A percentile compares a stretch with the other conserved stretches of the same genome.
Evolutionary conservation across 2,888 invertebrate genomes (phyloP).

Genomic region (Parochlus steinenii): DNA sequence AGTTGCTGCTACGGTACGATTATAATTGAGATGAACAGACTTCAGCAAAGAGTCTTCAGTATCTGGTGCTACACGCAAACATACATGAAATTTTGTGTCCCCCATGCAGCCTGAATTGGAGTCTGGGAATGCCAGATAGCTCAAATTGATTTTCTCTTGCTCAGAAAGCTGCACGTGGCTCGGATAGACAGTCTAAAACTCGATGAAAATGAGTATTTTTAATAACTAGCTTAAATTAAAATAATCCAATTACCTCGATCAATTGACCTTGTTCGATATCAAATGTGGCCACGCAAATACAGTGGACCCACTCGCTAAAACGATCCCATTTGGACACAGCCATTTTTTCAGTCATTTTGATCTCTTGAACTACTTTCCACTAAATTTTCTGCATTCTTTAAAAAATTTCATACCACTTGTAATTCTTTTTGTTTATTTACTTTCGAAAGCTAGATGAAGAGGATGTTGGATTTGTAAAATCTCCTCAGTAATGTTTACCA

Average conservation of each 20-base stretch:
- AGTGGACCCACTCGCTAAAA: slow-evolving; percentile 89
- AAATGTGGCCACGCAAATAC: slow-evolving; percentile 95
- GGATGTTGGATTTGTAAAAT: no score
- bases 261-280: slow-evolving; percentile 97
- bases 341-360: no score
- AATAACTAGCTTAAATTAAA: slow-evolving; percentile 5
- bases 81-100: slow-evolving; percentile 91
- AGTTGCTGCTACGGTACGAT: slow-evolving; percentile 56
- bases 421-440: no score
- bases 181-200: slow-evolving; percentile 60
- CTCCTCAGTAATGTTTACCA: no score
- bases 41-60: slow-evolving; percentile 34
- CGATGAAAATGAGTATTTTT: slow-evolving; percentile 14
- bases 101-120: slow-evolving; percentile 99
- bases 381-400: no score
- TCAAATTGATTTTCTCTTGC: slow-evolving; percentile 82
- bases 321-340: slow-evolving; percentile 57
- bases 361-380: no score
- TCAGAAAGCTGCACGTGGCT: slow-evolving; percentile 59
- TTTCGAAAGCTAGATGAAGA: no score
- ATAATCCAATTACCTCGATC: slow-evolving; percentile 52
- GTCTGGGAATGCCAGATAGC: slow-evolving; percentile 97
- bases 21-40: slow-evolving; percentile 47
- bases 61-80: slow-evolving; percentile 52
- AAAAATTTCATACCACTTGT: no score